Evolutionary conservation across 2,888 invertebrate species (phyloP).

Genomic region (Cephus runcator): DNA sequence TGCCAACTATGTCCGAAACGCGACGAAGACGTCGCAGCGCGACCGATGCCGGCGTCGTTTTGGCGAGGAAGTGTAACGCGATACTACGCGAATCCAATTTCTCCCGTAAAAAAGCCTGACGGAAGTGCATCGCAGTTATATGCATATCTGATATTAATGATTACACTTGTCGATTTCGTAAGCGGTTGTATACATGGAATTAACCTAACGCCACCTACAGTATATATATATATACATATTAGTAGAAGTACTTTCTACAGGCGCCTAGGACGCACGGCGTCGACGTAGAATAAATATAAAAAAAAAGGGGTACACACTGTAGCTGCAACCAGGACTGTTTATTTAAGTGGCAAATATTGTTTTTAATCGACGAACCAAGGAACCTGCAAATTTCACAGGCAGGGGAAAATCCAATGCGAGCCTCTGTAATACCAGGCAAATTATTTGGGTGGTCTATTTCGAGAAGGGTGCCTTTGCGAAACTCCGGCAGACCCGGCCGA

Average conservation of each 20-base stretch:
- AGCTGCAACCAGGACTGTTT: background rate
- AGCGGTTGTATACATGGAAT: too few relatives aligned
- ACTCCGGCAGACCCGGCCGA: conserved; percentile 49
- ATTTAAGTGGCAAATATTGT: background rate
- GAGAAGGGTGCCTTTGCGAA: conserved; percentile 66
- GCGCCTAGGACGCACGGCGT: background rate
- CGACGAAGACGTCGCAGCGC: conserved; percentile 21
- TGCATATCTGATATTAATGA: background rate
- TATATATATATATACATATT: background rate
- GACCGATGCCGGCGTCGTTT: conserved; percentile 38
- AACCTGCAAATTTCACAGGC: background rate
- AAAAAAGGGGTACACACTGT: background rate
- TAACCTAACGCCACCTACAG: too few relatives aligned
- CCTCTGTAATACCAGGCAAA: conserved; percentile 62
- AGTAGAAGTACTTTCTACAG: background rate
- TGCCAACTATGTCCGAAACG: conserved; percentile 55
- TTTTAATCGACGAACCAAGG: background rate
- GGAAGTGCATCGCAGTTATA: background rate
- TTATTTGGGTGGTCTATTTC: conserved; percentile 66
- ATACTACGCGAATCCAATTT: conserved; percentile 34
- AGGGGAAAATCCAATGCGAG: background rate
- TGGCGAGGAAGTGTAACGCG: conserved; percentile 54
- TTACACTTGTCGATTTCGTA: too few relatives aligned
- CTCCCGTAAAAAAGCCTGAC: conserved; percentile 16
- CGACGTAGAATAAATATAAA: background rate